Percentiles rank a stretch among this genome's conserved stretches.
Conservation (phyloP, 2,888 invertebrate species). For the Micoletzkya japonica region DNA sequence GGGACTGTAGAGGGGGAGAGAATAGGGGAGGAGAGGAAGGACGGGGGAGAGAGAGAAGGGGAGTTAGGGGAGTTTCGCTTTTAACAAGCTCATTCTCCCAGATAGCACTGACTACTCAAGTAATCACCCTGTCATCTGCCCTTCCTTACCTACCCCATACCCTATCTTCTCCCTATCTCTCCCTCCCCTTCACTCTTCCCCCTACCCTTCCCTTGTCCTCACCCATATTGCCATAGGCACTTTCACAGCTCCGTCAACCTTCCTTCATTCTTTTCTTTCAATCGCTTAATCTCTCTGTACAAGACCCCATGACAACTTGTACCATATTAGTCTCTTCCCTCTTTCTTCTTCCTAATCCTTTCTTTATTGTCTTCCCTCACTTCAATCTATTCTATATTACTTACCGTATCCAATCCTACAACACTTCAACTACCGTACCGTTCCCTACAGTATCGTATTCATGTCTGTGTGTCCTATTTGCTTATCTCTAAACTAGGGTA, state of each 20-base stretch:
- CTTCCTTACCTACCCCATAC: too few species aligned
- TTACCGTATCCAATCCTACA: neutral
- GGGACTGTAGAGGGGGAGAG: neutral
- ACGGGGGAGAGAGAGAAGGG: neutral
- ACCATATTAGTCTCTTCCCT: neutral
- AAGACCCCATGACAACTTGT: neutral
- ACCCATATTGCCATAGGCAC: neutral
- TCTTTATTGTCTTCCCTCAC: neutral
- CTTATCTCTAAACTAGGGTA: too few species aligned
- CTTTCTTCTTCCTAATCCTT: neutral
- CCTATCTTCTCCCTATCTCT: constrained; percentile 1
- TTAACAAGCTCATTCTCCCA: too few species aligned
- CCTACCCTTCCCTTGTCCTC: neutral
- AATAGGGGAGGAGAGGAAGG: neutral
- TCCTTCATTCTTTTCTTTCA: neutral
- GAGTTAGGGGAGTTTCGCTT: too few species aligned
- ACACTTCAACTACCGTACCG: too few species aligned
- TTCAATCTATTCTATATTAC: neutral
- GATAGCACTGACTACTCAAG: too few species aligned
- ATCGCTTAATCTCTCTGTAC: neutral
- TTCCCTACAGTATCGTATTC: too few species aligned
- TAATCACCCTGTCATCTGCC: too few species aligned
- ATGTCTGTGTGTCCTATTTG: too few species aligned
- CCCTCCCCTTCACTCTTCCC: neutral
- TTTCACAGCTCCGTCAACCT: neutral